Evolutionary conservation across 2,888 invertebrate species (phyloP), one percentile per base, ranked within the genome.

Genomic region (Trisateles emortualis): DNA sequence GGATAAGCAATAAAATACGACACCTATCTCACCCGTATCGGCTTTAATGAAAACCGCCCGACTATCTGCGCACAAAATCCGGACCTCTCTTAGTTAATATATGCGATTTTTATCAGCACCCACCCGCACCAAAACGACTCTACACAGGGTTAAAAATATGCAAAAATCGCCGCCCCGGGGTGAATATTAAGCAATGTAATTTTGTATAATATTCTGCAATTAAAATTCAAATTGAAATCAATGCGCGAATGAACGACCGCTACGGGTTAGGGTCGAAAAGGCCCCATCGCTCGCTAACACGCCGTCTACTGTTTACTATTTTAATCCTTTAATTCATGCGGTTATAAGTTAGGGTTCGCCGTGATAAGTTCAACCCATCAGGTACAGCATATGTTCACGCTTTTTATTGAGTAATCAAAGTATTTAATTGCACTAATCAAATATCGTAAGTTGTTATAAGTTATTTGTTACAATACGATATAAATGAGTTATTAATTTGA

Each of bases 141-240:
- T 69, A 66, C 67, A 73, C 80, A 81, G 89, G 88, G 90, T 88
- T 87, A 87, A 88, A 90, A 90, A 85, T 90, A 90, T 92, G 91
- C 90, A 91, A 90, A 92, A 92, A 90, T 91, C 87, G 83, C 75
- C 79, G 81, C 83, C 74, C 79, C 78, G 82, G 92, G 90, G 91
- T 90, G 92, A 91, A 90, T 92, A 90, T 91, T 86, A 92, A 92
- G 86, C 78, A 88, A 91, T 89, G 90, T 91, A 87, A 90, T 91
- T 90, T 89, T 88, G 87, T 87, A 87, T 90, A 92, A 93, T 93
- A 93, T 92, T 90, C 88, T 81, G 76, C 92, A 91, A 93, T 93
- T 93, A 93, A 93, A 91, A 92, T 93, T 92, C 87, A 93, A 93
- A 93, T 93, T 93, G 93, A 93, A 93, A 93, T 92, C 93, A 92